Evolutionary conservation across 2,888 invertebrate species (phyloP), one percentile per base, ranked within the genome.

Genomic region (Molorchus minor): DNA sequence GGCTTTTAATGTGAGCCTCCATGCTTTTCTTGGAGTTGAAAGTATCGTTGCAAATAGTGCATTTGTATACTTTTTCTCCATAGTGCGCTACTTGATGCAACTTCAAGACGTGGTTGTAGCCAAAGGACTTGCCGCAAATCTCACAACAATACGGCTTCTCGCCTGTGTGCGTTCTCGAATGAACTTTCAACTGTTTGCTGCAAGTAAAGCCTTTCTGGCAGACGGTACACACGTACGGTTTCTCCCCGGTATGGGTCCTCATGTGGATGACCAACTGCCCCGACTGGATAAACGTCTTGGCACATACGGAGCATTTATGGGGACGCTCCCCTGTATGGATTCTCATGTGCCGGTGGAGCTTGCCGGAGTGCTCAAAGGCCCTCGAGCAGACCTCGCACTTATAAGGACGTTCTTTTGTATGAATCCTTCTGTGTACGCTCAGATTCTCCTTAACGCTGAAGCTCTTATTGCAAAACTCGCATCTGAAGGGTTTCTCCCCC

Each of bases 401-500:
- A 81, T 94, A 94, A 0, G 94, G 94, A 1, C 94, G 86, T 80
- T 94, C 94, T 81, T 94, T 94, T 58, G 94, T 95, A 80, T 95
- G 95, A 67, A 94, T 94, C 58, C 95, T 87, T 35, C 90, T 84
- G 79, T 95, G 95, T 10, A 94, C 94, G 81, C 93, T 93, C 58
- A 95, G 83, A 79, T 95, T 95, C 80, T 94, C 94, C 80, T 94
- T 94, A 5, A 94, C 94, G 76, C 94, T 94, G 82, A 95, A 95
- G 75, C 92, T 91, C 80, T 95, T 95, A 80, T 90, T 91, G 82
- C 94, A 95, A 80, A 92, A 94, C 79, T 95, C 94, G 81, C 94
- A 95, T 5, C 74, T 62, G 79, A 93, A 95, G 0, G 95, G 94
- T 71, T 94, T 88, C 77, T 94, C 94, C 30, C n/a, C 94, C 94